These are phyloP conservation scores for Sarcophilus harrisii DNA, from an alignment of 2,797 vertebrate species.

Conservation along the genomic window DNA sequence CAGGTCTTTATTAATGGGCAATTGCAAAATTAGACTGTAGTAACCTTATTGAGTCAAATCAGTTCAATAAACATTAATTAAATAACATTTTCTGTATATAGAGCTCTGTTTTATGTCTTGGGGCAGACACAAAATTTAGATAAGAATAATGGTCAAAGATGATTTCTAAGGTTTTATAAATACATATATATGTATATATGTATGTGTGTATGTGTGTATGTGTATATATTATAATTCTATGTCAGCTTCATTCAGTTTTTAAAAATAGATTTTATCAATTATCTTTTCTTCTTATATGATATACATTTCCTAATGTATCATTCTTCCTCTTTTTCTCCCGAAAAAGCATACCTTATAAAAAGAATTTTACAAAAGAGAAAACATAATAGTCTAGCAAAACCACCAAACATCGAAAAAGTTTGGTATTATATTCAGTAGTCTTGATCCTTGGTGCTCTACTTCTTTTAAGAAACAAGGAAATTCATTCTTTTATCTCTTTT, in stretches of 20 bases:
- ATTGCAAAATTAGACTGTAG: neutral
- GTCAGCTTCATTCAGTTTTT: neutral
- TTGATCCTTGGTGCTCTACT: neutral
- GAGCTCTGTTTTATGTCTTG: neutral
- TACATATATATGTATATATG: no score
- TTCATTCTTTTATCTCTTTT: neutral
- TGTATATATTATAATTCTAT: neutral
- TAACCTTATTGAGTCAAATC: neutral
- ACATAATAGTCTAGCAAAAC: neutral
- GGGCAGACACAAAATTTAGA: neutral
- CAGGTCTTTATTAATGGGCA: neutral
- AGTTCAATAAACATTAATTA: neutral
- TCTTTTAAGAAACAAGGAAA: neutral
- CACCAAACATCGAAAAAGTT: neutral
- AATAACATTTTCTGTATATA: neutral
- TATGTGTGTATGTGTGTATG: neutral
- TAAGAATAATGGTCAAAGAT: neutral
- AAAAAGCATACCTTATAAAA: neutral
- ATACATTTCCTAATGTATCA: neutral
- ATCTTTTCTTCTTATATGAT: neutral
- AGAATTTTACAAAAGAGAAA: neutral
- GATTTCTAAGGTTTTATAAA: neutral
- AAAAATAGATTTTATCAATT: neutral
- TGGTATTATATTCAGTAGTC: neutral
- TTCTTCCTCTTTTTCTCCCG: neutral